Conservation (phyloP, 2,797 vertebrate genomes). For the Hippopotamyrus pictus region DNA sequence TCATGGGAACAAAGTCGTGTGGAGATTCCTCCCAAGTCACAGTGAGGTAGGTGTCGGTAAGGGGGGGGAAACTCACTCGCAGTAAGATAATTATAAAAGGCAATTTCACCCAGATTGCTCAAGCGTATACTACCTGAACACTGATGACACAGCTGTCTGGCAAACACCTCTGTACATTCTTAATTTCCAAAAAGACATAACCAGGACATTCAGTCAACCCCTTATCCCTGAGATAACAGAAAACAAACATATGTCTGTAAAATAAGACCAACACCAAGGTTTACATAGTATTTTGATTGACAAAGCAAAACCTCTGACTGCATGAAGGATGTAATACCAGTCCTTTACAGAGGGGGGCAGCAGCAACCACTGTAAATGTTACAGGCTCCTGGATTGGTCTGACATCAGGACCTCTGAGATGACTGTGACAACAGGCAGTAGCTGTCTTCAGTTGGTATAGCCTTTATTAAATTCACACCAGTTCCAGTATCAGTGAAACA, state of each 20-base stretch:
- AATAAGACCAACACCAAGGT: neutral
- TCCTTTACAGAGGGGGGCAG: constrained; percentile 15
- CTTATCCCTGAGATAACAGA: neutral
- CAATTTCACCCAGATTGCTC: neutral
- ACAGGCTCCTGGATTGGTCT: neutral
- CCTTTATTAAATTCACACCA: neutral
- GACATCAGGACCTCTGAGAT: neutral
- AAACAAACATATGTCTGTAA: neutral
- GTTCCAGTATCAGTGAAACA: neutral
- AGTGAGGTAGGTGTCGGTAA: constrained; percentile 14
- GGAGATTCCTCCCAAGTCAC: constrained; percentile 39
- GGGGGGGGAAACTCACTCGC: neutral
- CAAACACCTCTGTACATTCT: neutral
- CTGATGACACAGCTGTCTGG: neutral
- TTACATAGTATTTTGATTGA: neutral
- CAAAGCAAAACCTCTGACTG: neutral
- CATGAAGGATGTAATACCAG: neutral
- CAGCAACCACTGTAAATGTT: constrained; percentile 7
- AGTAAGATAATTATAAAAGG: neutral
- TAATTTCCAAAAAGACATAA: neutral
- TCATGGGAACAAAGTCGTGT: constrained; percentile 54
- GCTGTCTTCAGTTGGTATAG: neutral
- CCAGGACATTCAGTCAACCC: neutral
- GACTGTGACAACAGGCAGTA: neutral
- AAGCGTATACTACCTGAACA: neutral